These are phyloP conservation scores for Gambusia affinis DNA, from an alignment of 2,113 vertebrate genomes.

Conservation along the genomic window DNA sequence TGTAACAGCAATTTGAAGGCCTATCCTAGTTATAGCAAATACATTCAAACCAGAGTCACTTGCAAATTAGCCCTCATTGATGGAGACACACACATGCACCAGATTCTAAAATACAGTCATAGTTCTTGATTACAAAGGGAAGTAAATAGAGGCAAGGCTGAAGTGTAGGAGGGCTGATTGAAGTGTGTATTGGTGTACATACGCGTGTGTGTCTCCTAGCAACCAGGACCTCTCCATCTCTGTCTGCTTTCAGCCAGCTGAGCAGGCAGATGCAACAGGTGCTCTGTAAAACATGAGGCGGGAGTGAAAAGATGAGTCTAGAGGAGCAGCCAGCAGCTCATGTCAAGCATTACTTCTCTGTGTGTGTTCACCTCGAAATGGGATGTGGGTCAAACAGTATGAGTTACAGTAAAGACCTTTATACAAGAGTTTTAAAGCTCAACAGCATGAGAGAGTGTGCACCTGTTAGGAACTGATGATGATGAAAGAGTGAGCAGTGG, in stretches of 20 bases:
- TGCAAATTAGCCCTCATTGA: constrained; percentile 7
- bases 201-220: constrained; percentile 56
- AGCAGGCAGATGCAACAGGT: constrained; percentile 23
- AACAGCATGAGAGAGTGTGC: too few species aligned
- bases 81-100: constrained; percentile 22
- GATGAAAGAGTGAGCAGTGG: too few species aligned
- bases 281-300: constrained; percentile 2
- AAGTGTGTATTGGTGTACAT: constrained; percentile 35
- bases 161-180: constrained; percentile 49
- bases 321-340: neutral
- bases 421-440: too few species aligned
- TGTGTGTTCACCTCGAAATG: neutral
- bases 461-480: too few species aligned
- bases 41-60: neutral
- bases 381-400: too few species aligned
- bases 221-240: constrained; percentile 46
- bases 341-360: neutral
- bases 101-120: constrained; percentile 23
- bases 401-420: too few species aligned
- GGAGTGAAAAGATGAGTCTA: neutral
- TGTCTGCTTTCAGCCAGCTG: constrained; percentile 4
- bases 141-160: constrained; percentile 48
- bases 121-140: constrained; percentile 46
- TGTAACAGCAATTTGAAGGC: neutral
- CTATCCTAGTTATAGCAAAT: neutral